Evolutionary conservation across 2,888 invertebrate species (phyloP), one percentile per base, ranked within the genome.

Genomic region (Apamea monoglypha): DNA sequence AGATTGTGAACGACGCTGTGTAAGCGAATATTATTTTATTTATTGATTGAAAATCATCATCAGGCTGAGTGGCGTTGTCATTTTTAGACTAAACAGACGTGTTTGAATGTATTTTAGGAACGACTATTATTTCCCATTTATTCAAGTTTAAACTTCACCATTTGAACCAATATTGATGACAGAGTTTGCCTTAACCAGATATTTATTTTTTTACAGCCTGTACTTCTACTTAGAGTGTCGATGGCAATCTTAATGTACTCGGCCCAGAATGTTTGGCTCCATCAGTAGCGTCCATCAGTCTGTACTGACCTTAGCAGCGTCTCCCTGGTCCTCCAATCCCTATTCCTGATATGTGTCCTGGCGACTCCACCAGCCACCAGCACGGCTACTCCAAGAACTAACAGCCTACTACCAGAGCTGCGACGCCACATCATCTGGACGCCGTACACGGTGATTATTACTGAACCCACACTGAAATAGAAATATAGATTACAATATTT

Each of bases 311-410:
- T 98, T 76, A 98, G 97, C 78, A 98, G 95, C 3, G 98, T 97
- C 92, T 98, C 98, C 88, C 98, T 97, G 21, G 98, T 98, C 74
- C 97, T 96, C 98, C 99, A 99, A 92, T 98, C 98, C 78, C 97
- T 95, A 93, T 98, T 98, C 87, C 98, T 96, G 29, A 97, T 94
- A 85, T 98, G 96, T 0, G 98, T 98, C 89, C 98, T 97, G 83
- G 97, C 97, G 59, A 98, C 97, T 79, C 98, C 98, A 2, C 97
- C 94, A 1, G 97, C 96, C 50, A 98, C 95, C 40, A 98, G 95
- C 36, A 98, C 93, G 7, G 96, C 94, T 40, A 97, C 96, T 2
- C 97, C 97, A 21, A 97, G 91, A 70, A 96, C 96, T 71, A 97
- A 91, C 81, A 97, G 94, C 18, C 97, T 95, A 50, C 95, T 94